Evolutionary conservation across 2,113 vertebrate species (phyloP).

Genomic region (Mustela nigripes): DNA sequence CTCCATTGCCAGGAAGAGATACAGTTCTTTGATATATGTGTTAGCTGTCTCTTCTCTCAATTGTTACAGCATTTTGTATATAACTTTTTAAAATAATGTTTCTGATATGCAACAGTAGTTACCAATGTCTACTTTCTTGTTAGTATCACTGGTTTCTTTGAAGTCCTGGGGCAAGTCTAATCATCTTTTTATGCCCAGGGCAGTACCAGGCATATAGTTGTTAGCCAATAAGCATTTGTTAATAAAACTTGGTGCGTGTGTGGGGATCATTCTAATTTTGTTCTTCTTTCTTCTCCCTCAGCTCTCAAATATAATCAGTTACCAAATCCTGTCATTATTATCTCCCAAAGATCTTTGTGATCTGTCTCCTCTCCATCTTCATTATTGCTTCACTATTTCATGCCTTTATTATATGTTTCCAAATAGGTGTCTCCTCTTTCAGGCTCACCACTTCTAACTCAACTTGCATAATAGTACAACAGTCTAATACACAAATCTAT

Average conservation of each 20-base stretch:
- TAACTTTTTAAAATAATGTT: neutral
- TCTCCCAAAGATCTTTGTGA: neutral
- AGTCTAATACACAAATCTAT: neutral
- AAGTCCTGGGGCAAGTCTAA: conserved; percentile 31
- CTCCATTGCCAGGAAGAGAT: neutral
- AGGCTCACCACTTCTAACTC: neutral
- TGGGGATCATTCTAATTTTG: neutral
- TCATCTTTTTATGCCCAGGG: neutral
- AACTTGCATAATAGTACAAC: neutral
- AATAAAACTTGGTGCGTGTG: neutral
- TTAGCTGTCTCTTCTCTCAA: neutral
- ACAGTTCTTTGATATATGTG: neutral
- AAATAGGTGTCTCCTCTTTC: neutral
- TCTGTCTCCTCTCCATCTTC: neutral
- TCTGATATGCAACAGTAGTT: neutral
- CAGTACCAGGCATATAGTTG: neutral
- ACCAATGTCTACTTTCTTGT: neutral
- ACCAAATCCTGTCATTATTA: neutral
- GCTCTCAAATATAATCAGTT: neutral
- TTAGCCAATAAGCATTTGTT: conserved; percentile 20
- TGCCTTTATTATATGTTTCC: neutral
- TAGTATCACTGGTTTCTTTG: neutral
- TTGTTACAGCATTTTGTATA: neutral
- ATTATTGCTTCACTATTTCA: conserved; percentile 4
- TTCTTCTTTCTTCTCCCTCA: neutral